These are phyloP conservation scores for Tupaia chinensis DNA, from an alignment of 2,113 vertebrate species.

Conservation along the genomic window DNA sequence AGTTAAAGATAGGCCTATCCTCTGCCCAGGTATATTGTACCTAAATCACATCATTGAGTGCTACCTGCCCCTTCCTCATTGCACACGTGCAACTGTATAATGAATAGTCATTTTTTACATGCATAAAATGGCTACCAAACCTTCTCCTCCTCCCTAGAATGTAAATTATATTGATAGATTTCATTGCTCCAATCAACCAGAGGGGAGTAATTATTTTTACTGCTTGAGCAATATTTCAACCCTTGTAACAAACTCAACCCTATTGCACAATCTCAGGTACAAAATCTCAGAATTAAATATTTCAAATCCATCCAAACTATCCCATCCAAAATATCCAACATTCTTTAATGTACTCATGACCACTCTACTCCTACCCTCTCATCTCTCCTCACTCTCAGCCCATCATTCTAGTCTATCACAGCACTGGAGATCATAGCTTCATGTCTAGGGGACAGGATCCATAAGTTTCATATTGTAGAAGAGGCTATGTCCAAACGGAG, in stretches of 20 bases:
- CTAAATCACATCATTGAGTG: not conserved
- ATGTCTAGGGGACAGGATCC: not conserved
- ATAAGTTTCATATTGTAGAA: not conserved
- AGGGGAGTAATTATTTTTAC: not conserved
- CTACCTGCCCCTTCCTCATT: not conserved
- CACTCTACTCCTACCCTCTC: not conserved
- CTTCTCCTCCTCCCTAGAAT: not conserved
- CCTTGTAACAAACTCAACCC: not conserved
- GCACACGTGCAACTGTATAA: not conserved
- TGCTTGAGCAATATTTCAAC: not conserved
- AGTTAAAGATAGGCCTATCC: not conserved
- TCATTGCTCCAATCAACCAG: not conserved
- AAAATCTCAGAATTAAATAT: constrained; percentile 29
- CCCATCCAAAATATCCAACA: not conserved
- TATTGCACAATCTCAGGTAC: not conserved
- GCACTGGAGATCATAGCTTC: not conserved
- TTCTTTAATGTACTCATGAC: not conserved
- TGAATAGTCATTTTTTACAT: not conserved
- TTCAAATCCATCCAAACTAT: not conserved
- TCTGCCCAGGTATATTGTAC: not conserved
- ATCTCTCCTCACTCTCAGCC: not conserved
- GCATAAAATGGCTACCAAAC: not conserved
- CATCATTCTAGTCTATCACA: not conserved
- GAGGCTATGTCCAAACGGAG: not conserved
- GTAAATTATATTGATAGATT: not conserved